These are phyloP conservation scores for Pristionchus japonicus DNA, from an alignment of 2,888 invertebrate species.

Conservation along the genomic window DNA sequence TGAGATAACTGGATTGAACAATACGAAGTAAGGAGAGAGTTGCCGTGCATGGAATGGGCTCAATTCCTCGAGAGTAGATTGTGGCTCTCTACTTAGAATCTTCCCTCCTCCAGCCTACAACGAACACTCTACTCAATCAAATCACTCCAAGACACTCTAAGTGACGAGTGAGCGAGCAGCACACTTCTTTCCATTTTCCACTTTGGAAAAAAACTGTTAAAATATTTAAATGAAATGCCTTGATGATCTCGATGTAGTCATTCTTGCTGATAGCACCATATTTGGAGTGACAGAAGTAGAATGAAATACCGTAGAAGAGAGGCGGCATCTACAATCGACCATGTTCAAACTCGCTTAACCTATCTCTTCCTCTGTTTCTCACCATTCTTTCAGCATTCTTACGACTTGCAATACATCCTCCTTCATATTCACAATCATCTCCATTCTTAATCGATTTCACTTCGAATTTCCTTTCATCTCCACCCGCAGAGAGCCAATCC, in stretches of 20 bases:
- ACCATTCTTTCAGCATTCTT: constrained; percentile 36
- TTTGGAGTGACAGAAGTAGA: constrained; percentile 42
- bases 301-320: constrained; percentile 19
- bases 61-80: background rate
- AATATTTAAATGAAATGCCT: background rate
- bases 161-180: no score
- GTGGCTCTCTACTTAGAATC: constrained; percentile 27
- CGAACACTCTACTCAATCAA: background rate
- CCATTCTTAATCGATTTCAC: background rate
- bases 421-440: background rate
- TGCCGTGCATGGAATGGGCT: constrained; percentile 41
- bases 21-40: constrained; percentile 39
- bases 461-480: constrained; percentile 30
- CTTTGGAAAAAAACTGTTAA: background rate
- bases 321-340: constrained; percentile 39
- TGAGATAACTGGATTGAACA: constrained; percentile 39
- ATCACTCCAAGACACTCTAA: no score
- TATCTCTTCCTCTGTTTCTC: background rate
- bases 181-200: no score
- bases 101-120: constrained; percentile 41
- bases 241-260: constrained; percentile 29
- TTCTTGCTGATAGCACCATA: constrained; percentile 29
- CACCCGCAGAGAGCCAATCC: constrained; percentile 9
- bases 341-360: background rate
- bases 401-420: background rate